Evolutionary conservation across 2,888 invertebrate genomes (phyloP).

Genomic region (Apodemia zela): DNA sequence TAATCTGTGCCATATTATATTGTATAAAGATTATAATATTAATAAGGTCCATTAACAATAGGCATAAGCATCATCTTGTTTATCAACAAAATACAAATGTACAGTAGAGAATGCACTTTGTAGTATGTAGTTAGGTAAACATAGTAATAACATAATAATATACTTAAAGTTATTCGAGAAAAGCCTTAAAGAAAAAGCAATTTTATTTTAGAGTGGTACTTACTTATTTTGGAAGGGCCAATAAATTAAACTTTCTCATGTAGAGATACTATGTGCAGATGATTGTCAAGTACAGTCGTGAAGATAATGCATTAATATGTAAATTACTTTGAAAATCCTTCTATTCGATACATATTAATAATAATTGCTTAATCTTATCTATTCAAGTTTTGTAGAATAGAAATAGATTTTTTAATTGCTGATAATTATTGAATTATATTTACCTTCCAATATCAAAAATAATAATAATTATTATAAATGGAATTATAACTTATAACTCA

Average conservation of each 20-base stretch:
- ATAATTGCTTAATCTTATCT: no score
- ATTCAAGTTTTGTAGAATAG: no score
- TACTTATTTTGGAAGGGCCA: neutral
- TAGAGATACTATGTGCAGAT: neutral
- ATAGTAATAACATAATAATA: no score
- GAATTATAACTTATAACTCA: no score
- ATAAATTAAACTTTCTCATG: neutral
- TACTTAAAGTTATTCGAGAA: no score
- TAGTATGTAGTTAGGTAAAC: neutral
- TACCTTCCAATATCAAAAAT: no score
- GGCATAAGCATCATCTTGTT: neutral
- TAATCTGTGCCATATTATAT: conserved; percentile 30
- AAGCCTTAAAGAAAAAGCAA: neutral
- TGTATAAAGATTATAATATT: conserved; percentile 3
- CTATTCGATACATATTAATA: no score
- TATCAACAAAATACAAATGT: neutral
- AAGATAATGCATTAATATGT: no score
- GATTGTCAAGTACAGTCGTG: neutral
- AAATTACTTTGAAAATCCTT: no score
- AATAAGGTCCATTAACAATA: neutral
- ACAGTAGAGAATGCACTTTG: neutral
- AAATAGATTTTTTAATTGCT: no score
- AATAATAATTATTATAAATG: no score
- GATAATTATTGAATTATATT: no score
- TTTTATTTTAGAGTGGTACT: neutral